Evolutionary conservation across 2,888 invertebrate genomes (phyloP).

Genomic region (Leucania comma): DNA sequence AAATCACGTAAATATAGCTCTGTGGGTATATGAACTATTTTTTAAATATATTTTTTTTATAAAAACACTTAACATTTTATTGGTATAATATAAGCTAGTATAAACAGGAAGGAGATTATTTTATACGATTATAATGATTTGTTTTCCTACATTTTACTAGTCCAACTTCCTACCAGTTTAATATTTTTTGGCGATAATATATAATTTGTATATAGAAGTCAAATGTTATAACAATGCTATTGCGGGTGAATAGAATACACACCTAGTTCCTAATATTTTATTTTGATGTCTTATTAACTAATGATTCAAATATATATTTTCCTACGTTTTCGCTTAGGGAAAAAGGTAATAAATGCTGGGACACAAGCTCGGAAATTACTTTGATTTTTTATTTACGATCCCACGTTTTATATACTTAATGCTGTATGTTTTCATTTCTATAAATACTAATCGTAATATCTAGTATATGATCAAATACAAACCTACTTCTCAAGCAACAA

Average conservation of each 20-base stretch:
- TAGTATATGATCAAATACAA: slow-evolving; percentile 10
- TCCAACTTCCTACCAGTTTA: slow-evolving; percentile 24
- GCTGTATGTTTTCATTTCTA: slow-evolving; percentile 1
- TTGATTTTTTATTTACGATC: neutral
- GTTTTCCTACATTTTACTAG: slow-evolving; percentile 20
- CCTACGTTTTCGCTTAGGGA: slow-evolving; percentile 12
- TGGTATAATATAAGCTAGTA: slow-evolving; percentile 18
- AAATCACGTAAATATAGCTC: slow-evolving; percentile 58
- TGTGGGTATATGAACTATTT: slow-evolving; percentile 87
- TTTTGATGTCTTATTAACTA: neutral
- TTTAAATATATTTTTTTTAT: slow-evolving; percentile 80
- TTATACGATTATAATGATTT: slow-evolving; percentile 15
- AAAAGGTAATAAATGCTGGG: slow-evolving; percentile 4
- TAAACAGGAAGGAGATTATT: slow-evolving; percentile 33
- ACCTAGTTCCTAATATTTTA: slow-evolving; percentile 2
- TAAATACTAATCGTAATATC: neutral
- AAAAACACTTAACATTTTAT: slow-evolving; percentile 84
- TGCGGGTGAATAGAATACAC: slow-evolving; percentile 5
- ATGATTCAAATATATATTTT: slow-evolving; percentile 16
- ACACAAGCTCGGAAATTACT: slow-evolving; percentile 14
- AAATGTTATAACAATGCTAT: slow-evolving; percentile 18
- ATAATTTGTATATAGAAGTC: neutral
- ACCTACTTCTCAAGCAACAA: slow-evolving; percentile 30
- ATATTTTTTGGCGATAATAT: slow-evolving; percentile 2
- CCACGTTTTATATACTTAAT: slow-evolving; percentile 6